Base-by-base conservation (phyloP, 2,888 invertebrate species). In the Nymphalis urticae region DNA sequence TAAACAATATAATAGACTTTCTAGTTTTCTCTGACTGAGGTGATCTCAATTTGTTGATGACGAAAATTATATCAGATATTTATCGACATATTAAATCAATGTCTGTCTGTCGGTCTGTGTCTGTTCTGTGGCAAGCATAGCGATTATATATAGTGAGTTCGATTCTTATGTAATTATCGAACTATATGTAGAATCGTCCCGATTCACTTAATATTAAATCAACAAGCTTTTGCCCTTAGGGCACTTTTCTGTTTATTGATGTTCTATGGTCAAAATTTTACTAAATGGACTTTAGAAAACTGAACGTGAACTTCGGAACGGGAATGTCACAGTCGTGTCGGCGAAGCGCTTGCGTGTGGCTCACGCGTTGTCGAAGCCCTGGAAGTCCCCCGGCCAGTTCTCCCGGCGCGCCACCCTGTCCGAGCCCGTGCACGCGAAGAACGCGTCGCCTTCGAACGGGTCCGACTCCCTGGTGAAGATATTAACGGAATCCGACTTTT, bases 381-480 rank as follows among this genome's bases (percentile, higher is more conserved):
- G 89, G 71, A 91, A 92, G 75, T 92, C 91, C 0, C 91, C 91
- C 8, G 93, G 93, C 93, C 93, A 93, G 79, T 93, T 92, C 72
- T 93, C 93, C 1, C 92, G 76, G 0, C 90, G 76, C 50, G 93
- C 93, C 1, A 83, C 92, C 10, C 89, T 81, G 67, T 92, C 93
- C 0, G 93, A 92, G 0, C 93, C 92, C 0, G 93, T 92, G 74
- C 92, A 90, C 16, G 94, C 95, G 82, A 98, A 98, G 88, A 97
- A 97, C 76, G 97, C 97, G 77, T 97, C 97, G 65, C 96, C 96
- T 76, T 97, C 97, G 81, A 98, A 98, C 1, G 98, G 98, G 89
- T 98, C 97, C 59, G 94, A 94, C 80, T 97, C 97, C 63, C 96
- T 94, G 6, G 96, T 95, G 88, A 98, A 98, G 78, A 98, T 98